Conservation (phyloP, 2,888 invertebrate species). For the Pollenia griseotomentosa region DNA sequence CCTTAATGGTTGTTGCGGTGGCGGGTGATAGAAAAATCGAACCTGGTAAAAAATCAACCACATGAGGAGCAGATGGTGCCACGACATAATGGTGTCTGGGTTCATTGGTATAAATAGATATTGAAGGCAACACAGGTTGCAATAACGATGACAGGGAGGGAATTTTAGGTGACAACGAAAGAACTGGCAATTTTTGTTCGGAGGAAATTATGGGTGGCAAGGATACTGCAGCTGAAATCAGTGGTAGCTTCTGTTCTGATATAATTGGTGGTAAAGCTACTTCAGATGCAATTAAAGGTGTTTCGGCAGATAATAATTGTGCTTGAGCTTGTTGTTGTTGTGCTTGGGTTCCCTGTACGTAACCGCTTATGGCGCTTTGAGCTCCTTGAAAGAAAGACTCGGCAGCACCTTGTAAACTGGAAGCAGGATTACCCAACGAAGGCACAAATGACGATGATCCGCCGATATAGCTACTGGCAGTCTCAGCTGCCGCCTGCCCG, state of each 20-base stretch:
- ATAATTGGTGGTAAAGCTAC: conserved; percentile 20
- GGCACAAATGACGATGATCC: conserved; percentile 33
- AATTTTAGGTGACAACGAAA: conserved; percentile 34
- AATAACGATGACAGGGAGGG: conserved; percentile 49
- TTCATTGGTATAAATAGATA: conserved; percentile 77
- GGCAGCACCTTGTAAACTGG: conserved; percentile 17
- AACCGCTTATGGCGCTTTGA: conserved; percentile 21
- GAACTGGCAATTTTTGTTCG: conserved; percentile 38
- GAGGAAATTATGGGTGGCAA: conserved; percentile 8
- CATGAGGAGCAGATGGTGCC: conserved; percentile 78
- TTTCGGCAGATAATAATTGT: conserved; percentile 18
- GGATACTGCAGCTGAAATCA: conserved; percentile 26
- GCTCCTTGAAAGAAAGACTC: conserved; percentile 33
- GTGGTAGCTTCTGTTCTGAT: conserved; percentile 41
- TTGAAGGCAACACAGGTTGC: conserved; percentile 67
- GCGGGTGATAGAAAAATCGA: conserved; percentile 78
- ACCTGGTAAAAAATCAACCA: conserved; percentile 80
- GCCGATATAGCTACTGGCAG: conserved; percentile 17
- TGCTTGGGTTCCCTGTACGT: neutral
- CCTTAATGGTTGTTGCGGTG: conserved; percentile 78
- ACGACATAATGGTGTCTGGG: conserved; percentile 80
- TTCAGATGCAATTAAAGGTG: conserved; percentile 29
- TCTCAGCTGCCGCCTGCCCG: conserved; percentile 5
- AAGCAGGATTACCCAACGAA: neutral
- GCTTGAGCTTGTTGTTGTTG: conserved; percentile 26